Evolutionary conservation across 2,113 vertebrate species (phyloP), one percentile per base, ranked within the genome.

Genomic region (Haliaeetus leucogaster): DNA sequence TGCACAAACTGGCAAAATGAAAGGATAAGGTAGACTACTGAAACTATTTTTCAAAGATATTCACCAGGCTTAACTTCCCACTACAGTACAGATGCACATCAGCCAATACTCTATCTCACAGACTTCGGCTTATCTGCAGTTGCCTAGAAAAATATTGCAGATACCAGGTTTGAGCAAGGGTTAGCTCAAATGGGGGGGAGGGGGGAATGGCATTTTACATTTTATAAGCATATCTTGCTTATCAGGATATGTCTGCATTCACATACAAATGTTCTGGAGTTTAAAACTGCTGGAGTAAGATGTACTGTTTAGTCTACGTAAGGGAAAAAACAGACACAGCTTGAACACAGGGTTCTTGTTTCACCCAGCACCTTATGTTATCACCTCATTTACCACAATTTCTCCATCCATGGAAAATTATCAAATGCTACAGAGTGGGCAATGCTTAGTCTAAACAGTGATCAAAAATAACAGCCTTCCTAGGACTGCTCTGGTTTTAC

Each of bases 151-250:
- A 61, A 47, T 3, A 7, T 21, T 17, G 36, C 58, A 47, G 21
- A 14, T 0, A 11, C 4, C 12, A 30, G 17, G 20, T 32, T 34
- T 55, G 16, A 34, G 53, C 32, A 48, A 21, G 21, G 2, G 5
- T 40, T 26, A 68, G 26, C 25, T 53, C 48, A 59, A 5, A 0
- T 2, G 52, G 10, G 16, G 26, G 6, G 7, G 3, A n/a, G 30
- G 14, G 1, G 0, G 1, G n/a, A 88, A 45, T 0, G 5, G 50
- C 45, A 58, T 52, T 58, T 55, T 38, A 0, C 21, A 4, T 48
- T 78, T 82, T 42, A 34, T 17, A 77, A 65, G 8, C 43, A 1
- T 1, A 6, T 32, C 32, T 63, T 9, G 30, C 36, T 68, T 21
- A 72, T 61, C 61, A 72, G 40, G 26, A 4, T 6, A 1, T 0